These are phyloP conservation scores for Phragmatobia fuliginosa DNA, from an alignment of 2,888 invertebrate species.

Conservation along the genomic window DNA sequence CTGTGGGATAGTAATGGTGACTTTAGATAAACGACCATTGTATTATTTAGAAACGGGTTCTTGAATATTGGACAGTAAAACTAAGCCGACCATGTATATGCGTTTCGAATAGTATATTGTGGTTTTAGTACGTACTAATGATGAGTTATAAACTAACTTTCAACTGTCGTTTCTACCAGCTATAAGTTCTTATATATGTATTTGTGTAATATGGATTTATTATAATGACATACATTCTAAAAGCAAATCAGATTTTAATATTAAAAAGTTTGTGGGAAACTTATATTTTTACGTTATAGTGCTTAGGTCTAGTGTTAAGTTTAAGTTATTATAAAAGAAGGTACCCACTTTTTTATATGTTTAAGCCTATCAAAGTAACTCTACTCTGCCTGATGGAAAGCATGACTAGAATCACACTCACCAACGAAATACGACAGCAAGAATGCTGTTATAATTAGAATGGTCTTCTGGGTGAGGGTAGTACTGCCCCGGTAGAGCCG, in stretches of 20 bases:
- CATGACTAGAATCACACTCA: no score
- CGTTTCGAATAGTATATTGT: background rate
- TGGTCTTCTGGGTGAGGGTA: no score
- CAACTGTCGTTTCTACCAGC: background rate
- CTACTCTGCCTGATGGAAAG: no score
- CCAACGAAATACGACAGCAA: no score
- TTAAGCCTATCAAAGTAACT: no score
- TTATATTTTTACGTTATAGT: background rate
- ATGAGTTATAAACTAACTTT: background rate
- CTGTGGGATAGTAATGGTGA: conserved; percentile 33
- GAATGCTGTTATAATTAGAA: no score
- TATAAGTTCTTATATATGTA: background rate
- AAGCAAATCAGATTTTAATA: no score
- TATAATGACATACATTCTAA: no score
- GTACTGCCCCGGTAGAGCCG: no score
- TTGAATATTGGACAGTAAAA: conserved; percentile 11
- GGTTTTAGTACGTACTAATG: background rate
- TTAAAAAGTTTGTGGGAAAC: background rate
- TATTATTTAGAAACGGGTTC: conserved; percentile 30
- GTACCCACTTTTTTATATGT: no score
- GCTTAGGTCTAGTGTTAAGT: no score
- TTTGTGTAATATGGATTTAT: background rate
- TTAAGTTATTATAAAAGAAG: no score
- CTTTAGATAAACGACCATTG: conserved; percentile 36
- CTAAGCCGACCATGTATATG: background rate